These are phyloP conservation scores for Theodoxus fluviatilis DNA, from an alignment of 2,888 invertebrate species.

Conservation along the genomic window DNA sequence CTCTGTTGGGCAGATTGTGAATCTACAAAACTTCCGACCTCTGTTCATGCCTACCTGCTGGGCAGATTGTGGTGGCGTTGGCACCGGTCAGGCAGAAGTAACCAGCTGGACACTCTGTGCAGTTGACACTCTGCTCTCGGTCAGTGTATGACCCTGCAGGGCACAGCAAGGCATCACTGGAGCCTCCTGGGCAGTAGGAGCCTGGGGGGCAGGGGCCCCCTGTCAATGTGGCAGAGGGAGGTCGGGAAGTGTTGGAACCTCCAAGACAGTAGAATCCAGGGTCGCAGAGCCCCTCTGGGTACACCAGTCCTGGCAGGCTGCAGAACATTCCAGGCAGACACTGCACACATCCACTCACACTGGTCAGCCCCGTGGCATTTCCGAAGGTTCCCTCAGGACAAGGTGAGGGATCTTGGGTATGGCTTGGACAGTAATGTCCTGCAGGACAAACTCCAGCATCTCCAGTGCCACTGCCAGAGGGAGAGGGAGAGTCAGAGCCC, in stretches of 20 bases:
- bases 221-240: constrained; percentile 40
- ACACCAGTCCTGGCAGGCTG: constrained; percentile 49
- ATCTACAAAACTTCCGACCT: background rate
- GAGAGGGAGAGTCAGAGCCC: constrained; percentile 51
- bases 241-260: constrained; percentile 52
- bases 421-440: constrained; percentile 55
- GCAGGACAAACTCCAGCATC: constrained; percentile 56
- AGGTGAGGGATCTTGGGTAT: constrained; percentile 49
- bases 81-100: constrained; percentile 57
- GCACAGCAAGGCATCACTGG: constrained; percentile 48
- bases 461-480: constrained; percentile 44
- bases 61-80: constrained; percentile 46
- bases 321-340: constrained; percentile 60
- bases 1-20: background rate
- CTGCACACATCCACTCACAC: constrained; percentile 44
- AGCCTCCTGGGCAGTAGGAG: constrained; percentile 53
- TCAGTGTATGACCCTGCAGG: constrained; percentile 54
- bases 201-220: constrained; percentile 61
- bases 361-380: constrained; percentile 47
- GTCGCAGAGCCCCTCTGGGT: constrained; percentile 52
- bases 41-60: constrained; percentile 53
- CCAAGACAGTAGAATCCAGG: constrained; percentile 54
- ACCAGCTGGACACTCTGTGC: constrained; percentile 56
- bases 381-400: constrained; percentile 61
- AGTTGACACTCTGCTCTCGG: constrained; percentile 45